Base-by-base conservation (phyloP, 2,888 invertebrate genomes). In the Embidobia sp. region DNA sequence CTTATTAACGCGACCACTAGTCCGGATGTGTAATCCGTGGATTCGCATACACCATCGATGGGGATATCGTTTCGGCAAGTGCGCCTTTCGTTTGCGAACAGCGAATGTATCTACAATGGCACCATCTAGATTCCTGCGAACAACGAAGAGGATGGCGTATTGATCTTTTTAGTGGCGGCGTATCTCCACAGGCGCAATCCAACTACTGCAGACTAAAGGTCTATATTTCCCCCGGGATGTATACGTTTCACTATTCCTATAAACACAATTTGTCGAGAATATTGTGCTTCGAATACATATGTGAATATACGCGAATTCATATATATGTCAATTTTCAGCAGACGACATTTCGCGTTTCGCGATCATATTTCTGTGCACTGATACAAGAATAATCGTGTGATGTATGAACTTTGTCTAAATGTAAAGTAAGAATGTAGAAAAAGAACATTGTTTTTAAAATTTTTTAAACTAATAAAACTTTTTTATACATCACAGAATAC, bases 201-300 rank as follows among this genome's bases (percentile, higher is more conserved):
- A 84, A 84, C 87, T 79, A 75, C 77, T 70, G 75, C 84, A 82
- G 84, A 85, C 87, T 85, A 85, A 88, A 87, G 86, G 86, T 88
- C 87, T 87, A 89, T 88, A 89, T 89, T 89, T 89, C 89, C 89
- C 88, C 79, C 74, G 88, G 88, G 89, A 86, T 85, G 84, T 86
- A 87, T 88, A 87, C 84, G 81, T 87, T 88, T 87, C 86, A 86
- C 87, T 86, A 86, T 88, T 88, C 87, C 88, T 88, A 88, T 89
- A 89, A 89, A 89, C 88, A 86, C 89, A 89, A 89, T 89, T 89
- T 88, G 83, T 85, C 83, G 63, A 82, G 82, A 84, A 86, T 86
- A 88, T 88, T 87, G 87, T 85, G 81, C 79, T 57, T 35, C 57
- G 79, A 79, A 79, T 79, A 77, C 75, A 75, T 77, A 75, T 75